phyloP scores from a whole-genome alignment of 1,140 invertebrate genomes.

The Arion vulgaris region DNA sequence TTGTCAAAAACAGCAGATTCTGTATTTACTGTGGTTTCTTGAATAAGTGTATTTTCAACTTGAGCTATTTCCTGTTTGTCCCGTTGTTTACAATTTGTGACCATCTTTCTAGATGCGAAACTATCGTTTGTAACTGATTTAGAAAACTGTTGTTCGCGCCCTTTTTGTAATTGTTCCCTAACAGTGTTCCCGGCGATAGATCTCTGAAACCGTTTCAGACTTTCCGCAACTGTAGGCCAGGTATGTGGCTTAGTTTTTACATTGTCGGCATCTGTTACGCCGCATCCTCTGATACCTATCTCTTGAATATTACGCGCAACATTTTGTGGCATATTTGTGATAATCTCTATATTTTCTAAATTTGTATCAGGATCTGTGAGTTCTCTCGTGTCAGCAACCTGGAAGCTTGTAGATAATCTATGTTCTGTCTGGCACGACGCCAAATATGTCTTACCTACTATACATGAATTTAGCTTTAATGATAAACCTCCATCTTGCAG shows the following conservation, averaged over 20 bases:
- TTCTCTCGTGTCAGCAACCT: background rate
- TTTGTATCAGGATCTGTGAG: background rate
- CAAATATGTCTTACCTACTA: background rate
- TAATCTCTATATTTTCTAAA: background rate
- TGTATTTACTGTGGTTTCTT: background rate
- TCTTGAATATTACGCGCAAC: background rate
- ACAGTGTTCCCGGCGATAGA: slow-evolving; percentile 28
- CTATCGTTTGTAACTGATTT: background rate
- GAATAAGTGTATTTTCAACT: background rate
- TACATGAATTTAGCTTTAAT: background rate
- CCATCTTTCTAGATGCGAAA: background rate
- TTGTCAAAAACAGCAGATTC: background rate
- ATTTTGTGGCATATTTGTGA: background rate
- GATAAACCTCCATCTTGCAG: background rate
- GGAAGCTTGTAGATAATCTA: background rate
- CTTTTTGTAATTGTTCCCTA: slow-evolving; percentile 32
- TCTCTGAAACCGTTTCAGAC: slow-evolving; percentile 43
- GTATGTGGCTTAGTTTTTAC: slow-evolving; percentile 20
- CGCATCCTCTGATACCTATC: background rate
- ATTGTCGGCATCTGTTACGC: background rate
- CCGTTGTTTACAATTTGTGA: background rate
- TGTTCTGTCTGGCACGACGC: background rate
- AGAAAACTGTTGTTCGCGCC: slow-evolving; percentile 2
- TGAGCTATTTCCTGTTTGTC: background rate
- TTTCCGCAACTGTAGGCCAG: slow-evolving; percentile 40